Base-by-base conservation (phyloP, 1,140 invertebrate species). In the Asbolus verrucosus region DNA sequence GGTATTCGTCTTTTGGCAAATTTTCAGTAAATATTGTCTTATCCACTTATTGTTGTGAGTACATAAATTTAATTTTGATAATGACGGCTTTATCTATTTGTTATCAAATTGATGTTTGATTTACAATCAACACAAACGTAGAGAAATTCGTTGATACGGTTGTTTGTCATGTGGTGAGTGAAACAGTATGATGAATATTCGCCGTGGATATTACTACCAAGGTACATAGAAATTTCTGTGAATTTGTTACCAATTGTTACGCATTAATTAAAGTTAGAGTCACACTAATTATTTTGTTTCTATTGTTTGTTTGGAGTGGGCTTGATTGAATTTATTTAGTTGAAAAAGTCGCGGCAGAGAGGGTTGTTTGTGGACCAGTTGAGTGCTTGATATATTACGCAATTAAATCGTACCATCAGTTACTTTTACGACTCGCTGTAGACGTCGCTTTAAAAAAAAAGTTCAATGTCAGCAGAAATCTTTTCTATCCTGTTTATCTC, bases 41-140 rank as follows among this genome's bases (percentile, higher is more conserved):
- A 13, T 54, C 46, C 21, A 54, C 21, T 54, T 24, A 54, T 54
- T 54, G 11, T 24, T 27, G 21, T 54, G 46, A 14, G 21, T 27
- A 27, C 15, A 27, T 54, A 27, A 54, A 54, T 54, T 16, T 18
- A 16, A 11, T 54, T 14, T 8, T 54, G 46, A 27, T 54, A 54
- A 27, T 54, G 19, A 54, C 21, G 27, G 1, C 9, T 50, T 54
- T 54, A 54, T 54, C 46, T 54, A 5, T 46, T 27, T 30, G 46
- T 54, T 54, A 54, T 54, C 46, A 27, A 50, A 24, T 24, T 54
- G 11, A 21, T 46, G 41, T 46, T 54, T 54, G 19, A 54, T 27
- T 54, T 54, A 54, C 21, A 54, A 46, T 46, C 21, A 27, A 27
- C 19, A 14, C 9, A 46, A 1, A 46, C 41, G 15, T 16, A 46